Evolutionary conservation across 2,113 vertebrate genomes (phyloP).

Genomic region (Cygnus buccinator): DNA sequence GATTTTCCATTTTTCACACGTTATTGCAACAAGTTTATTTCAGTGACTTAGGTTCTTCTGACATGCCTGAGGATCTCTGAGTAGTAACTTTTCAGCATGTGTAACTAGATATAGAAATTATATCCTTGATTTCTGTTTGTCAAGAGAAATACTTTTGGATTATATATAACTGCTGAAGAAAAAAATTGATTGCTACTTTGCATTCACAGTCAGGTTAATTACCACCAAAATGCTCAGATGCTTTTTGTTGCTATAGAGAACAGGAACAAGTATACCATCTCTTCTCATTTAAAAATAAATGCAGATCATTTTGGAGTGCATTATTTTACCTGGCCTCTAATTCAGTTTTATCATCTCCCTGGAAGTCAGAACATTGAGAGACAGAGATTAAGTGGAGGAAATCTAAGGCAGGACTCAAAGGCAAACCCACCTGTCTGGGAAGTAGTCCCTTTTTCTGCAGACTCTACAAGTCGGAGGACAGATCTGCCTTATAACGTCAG

Average conservation of each 20-base stretch:
- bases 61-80: not conserved
- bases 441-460: not conserved
- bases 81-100: not conserved
- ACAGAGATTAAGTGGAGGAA: not conserved
- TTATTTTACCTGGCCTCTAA: not conserved
- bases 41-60: not conserved
- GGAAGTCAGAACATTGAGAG: not conserved
- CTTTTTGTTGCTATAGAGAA: not conserved
- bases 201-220: not conserved
- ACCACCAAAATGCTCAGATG: not conserved
- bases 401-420: not conserved
- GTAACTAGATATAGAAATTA: not conserved
- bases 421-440: fast-evolving
- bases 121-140: not conserved
- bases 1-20: not conserved
- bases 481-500: not conserved
- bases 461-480: not conserved
- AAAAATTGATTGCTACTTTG: not conserved
- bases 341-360: not conserved
- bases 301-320: not conserved
- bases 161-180: not conserved
- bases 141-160: not conserved
- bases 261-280: not conserved
- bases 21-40: not conserved
- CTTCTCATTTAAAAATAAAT: not conserved